Evolutionary conservation across 2,797 vertebrate genomes (phyloP), one percentile per base, ranked within the genome.

Genomic region (Threskiornis aethiopicus): DNA sequence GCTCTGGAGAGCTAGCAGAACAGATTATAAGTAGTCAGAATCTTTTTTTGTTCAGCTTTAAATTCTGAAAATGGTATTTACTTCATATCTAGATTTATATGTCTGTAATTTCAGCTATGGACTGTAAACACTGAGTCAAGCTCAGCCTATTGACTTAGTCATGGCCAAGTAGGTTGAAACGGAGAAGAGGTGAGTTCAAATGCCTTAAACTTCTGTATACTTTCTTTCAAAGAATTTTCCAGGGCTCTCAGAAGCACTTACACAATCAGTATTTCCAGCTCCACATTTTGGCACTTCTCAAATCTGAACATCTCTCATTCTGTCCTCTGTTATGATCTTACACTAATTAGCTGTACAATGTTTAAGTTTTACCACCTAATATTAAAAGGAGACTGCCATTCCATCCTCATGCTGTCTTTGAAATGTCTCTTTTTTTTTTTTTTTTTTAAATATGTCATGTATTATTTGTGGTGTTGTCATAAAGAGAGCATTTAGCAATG

Each of bases 311-410:
- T 58, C 35, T 91, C 82, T 58, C 5, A 0, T 88, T 86, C 69
- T 79, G n/a, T 86, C 35, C 52, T 76, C 76, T 79, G 59, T 69
- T 95, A 94, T 49, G 81, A 21, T 73, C 71, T 91, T 44, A 86
- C 11, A 41, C 25, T 72, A 95, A 89, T 95, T 93, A 88, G 31
- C 73, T 59, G 20, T 41, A 65, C 42, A 84, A n/a, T 66, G 47
- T 88, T 93, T 70, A 93, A 89, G 35, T 61, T 84, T 87, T 87
- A 46, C 17, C 67, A 35, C 86, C 91, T 89, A 87, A 39, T 85
- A 79, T 46, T 84, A 67, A 91, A 84, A 25, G 46, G 33, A 85
- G 13, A 55, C 16, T 91, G 64, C 41, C 47, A 59, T 84, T 95
- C 70, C 35, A 66, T 78, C 49, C n/a, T 94, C 46, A n/a, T 10